These are phyloP conservation scores for Antedon mediterranea DNA, from an alignment of 53 echinoderm and acorn worm species.

Conservation along the genomic window DNA sequence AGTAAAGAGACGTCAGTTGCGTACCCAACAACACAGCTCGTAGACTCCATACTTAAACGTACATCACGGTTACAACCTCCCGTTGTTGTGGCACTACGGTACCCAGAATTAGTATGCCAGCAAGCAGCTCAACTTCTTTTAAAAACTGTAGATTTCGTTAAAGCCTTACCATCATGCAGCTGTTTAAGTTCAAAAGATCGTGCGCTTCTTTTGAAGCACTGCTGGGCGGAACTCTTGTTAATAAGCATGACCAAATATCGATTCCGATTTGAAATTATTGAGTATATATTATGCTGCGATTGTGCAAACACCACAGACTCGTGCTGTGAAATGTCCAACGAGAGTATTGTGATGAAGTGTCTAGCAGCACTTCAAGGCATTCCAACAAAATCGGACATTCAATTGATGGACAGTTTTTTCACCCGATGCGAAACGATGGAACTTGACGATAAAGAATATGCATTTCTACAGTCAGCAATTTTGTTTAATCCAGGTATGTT, in stretches of 20 bases:
- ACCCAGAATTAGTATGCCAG: slow-evolving; percentile 63
- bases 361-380: slow-evolving; percentile 85
- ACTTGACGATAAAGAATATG: slow-evolving; percentile 96
- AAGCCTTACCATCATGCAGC: slow-evolving; percentile 59
- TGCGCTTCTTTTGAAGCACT: slow-evolving; percentile 63
- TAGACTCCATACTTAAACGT: slow-evolving; percentile 1
- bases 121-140: slow-evolving; percentile 87
- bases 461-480: slow-evolving; percentile 88
- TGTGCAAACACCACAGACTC: slow-evolving; percentile 18
- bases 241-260: slow-evolving; percentile 85
- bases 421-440: slow-evolving; percentile 76
- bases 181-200: slow-evolving; percentile 61
- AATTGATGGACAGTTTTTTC: slow-evolving; percentile 88
- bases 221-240: slow-evolving; percentile 95
- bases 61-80: slow-evolving; percentile 32
- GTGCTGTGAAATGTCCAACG: slow-evolving; percentile 30
- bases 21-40: slow-evolving; percentile 1
- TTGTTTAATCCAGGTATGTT: slow-evolving; percentile 94
- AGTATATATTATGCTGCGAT: slow-evolving; percentile 27
- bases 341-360: slow-evolving; percentile 76
- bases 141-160: slow-evolving; percentile 85
- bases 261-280: slow-evolving; percentile 73
- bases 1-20: slow-evolving; percentile 3
- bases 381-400: slow-evolving; percentile 75
- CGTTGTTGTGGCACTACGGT: slow-evolving; percentile 52